A percentile compares a stretch with the other conserved stretches of the same genome.
Evolutionary conservation across 2,113 vertebrate genomes (phyloP).

Genomic region (Oenanthe melanoleuca): DNA sequence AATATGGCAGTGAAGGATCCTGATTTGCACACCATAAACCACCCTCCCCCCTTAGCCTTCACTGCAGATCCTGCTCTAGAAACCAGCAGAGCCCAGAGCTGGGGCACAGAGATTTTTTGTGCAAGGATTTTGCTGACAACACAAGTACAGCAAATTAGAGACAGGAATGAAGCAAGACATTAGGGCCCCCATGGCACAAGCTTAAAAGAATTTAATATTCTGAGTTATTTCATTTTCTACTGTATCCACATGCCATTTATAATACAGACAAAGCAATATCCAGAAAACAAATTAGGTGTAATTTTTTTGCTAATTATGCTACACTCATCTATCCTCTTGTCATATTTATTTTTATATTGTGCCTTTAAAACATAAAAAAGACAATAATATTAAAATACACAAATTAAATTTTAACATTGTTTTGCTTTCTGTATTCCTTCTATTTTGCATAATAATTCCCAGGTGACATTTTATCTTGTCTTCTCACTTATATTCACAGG

Average conservation of each 20-base stretch:
- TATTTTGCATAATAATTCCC: constrained; percentile 40
- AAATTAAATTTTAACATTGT: constrained; percentile 39
- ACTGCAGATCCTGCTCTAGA: neutral
- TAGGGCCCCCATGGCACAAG: constrained; percentile 23
- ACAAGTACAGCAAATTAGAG: constrained; percentile 52
- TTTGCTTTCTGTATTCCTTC: neutral
- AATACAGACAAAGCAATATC: constrained; percentile 60
- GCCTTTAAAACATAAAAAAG: constrained; percentile 54
- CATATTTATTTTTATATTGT: constrained; percentile 59
- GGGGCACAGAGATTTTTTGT: neutral
- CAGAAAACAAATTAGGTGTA: constrained; percentile 48
- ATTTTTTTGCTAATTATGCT: constrained; percentile 68
- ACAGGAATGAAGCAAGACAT: constrained; percentile 28
- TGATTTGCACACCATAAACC: neutral
- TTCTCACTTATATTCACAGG: constrained; percentile 3
- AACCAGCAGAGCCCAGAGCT: constrained; percentile 1
- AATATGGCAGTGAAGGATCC: neutral
- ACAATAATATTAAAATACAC: constrained; percentile 34
- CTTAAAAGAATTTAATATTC: constrained; percentile 63
- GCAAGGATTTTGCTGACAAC: constrained; percentile 43
- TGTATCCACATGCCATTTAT: constrained; percentile 45
- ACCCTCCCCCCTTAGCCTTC: neutral
- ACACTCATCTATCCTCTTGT: constrained; percentile 48
- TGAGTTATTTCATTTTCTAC: constrained; percentile 61
- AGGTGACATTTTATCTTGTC: constrained; percentile 19